A percentile compares a stretch with the other conserved stretches of the same genome.
phyloP scores from a whole-genome alignment of 2,888 invertebrate genomes.

The Eulithis testata region DNA sequence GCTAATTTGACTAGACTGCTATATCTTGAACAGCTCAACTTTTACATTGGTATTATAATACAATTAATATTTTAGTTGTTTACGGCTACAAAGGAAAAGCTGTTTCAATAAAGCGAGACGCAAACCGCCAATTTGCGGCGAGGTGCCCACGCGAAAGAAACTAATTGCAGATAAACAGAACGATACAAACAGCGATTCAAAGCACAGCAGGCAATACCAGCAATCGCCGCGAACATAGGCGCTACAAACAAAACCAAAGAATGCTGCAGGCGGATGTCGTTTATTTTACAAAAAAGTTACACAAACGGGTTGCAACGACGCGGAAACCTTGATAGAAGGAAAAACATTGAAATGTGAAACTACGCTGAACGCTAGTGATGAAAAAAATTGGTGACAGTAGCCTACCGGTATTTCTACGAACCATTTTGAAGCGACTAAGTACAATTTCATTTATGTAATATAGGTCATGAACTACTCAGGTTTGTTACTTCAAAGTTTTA shows the following conservation, averaged over 20 bases:
- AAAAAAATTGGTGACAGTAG: slow-evolving; percentile 20
- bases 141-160: slow-evolving; percentile 33
- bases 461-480: no score
- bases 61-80: neutral
- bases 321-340: slow-evolving; percentile 51
- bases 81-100: slow-evolving; percentile 22
- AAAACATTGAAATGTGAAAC: slow-evolving; percentile 56
- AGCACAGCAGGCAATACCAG: slow-evolving; percentile 49
- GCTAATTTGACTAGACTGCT: no score
- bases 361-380: slow-evolving; percentile 34
- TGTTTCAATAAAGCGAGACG: slow-evolving; percentile 32
- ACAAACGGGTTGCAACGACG: slow-evolving; percentile 51
- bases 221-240: slow-evolving; percentile 55
- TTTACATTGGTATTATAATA: neutral
- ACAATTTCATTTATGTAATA: no score
- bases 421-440: no score
- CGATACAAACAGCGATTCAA: slow-evolving; percentile 41
- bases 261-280: slow-evolving; percentile 56
- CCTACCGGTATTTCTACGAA: no score
- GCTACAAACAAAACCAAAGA: slow-evolving; percentile 57
- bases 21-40: no score
- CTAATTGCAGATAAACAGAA: slow-evolving; percentile 39
- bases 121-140: slow-evolving; percentile 42
- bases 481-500: no score
- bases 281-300: slow-evolving; percentile 53